These are phyloP conservation scores for Pedetes capensis DNA, from an alignment of 2,113 vertebrate species.

Conservation along the genomic window DNA sequence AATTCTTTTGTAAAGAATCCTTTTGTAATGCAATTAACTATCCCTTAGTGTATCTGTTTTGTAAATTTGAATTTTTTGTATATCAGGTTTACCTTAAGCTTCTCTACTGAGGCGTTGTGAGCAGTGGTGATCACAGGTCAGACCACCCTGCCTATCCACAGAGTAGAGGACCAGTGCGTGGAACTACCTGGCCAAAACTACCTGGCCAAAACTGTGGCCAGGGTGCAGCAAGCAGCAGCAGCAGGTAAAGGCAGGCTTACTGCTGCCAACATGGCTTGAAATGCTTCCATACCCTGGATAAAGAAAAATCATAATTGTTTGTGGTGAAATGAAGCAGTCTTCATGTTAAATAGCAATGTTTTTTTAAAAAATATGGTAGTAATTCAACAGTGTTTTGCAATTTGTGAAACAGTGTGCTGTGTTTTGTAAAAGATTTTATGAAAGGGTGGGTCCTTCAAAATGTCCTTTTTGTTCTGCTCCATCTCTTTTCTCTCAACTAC, in stretches of 20 bases:
- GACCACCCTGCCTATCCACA: background rate
- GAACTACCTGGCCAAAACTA: no score
- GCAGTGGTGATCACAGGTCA: background rate
- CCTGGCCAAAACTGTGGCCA: background rate
- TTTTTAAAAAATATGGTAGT: constrained; percentile 68
- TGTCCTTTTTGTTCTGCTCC: constrained; percentile 36
- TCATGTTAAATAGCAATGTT: constrained; percentile 61
- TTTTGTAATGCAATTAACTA: constrained; percentile 77
- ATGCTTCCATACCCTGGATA: constrained; percentile 19
- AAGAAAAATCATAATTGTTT: constrained; percentile 59
- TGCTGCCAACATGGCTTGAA: constrained; percentile 24
- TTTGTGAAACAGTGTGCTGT: constrained; percentile 74
- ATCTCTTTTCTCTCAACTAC: constrained; percentile 12
- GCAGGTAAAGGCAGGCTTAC: background rate
- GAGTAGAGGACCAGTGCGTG: background rate
- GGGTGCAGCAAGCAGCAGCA: background rate
- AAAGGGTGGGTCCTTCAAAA: constrained; percentile 55
- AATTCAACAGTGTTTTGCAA: constrained; percentile 75
- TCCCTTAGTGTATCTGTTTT: constrained; percentile 74
- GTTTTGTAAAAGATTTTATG: constrained; percentile 65
- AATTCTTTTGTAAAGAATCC: constrained; percentile 77
- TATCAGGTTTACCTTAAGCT: constrained; percentile 71
- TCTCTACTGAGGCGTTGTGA: constrained; percentile 66
- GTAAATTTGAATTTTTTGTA: constrained; percentile 78
- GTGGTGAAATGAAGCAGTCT: constrained; percentile 63